Evolutionary conservation across 2,888 invertebrate species (phyloP), one percentile per base, ranked within the genome.

Genomic region (Helicoverpa assulta): DNA sequence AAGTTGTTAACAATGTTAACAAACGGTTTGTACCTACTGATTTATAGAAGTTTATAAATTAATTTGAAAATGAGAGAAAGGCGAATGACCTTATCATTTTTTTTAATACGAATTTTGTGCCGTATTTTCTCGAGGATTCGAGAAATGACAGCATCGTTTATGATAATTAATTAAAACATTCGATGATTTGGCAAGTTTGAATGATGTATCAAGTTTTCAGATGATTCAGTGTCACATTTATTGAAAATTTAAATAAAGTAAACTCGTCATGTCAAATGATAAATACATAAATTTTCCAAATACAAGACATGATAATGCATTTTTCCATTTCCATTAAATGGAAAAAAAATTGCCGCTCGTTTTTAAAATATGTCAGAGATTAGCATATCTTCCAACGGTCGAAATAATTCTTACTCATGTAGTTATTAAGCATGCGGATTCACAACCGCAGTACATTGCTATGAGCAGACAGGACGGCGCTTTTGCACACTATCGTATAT

Each of bases 1-100:
- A 51, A 55, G 67, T 64, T 61, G 6, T 61, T 61, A 54, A 67
- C 12, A 37, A 57, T 76, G 53, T 57, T 51, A 47, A 51, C 16
- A 51, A 47, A 68, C 53, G 51, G 60, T 33, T 50, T 29, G 14
- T 47, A 29, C 29, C 33, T 37, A 14, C 53, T 66, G 33, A 70
- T 75, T 78, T 57, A 57, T 71, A n/a, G 6, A 57, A n/a, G 10
- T 21, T 19, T 19, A 43, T 60, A 55, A 33, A 74, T 68, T 59
- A 26, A 67, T 54, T 58, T 2, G 16, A 47, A 29, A 37, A 50
- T 53, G 10, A 12, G n/a, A n/a, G 40, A 51, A 21, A 51, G 54
- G 58, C 55, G 19, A 68, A 55, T 71, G 51, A 54, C 50, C 55
- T 10, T 10, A 7, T 51, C 16, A 33, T 10, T 5, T 29, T 29